phyloP scores from a whole-genome alignment of 2,797 vertebrate genomes.

The Schizothorax lantsangensis region DNA sequence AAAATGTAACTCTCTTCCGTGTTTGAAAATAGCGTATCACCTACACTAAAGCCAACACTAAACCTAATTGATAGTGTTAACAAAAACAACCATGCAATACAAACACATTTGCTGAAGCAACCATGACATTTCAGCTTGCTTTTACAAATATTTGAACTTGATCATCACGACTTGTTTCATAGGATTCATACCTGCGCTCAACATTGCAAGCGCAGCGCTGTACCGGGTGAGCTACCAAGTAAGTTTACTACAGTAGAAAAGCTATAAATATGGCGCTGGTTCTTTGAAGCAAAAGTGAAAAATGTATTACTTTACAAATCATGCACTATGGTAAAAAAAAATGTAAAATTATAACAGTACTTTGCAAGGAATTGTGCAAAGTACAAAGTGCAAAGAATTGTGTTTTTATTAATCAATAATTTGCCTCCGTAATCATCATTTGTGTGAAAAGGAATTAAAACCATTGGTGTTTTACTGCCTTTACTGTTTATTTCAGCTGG shows the following conservation, averaged over 20 bases:
- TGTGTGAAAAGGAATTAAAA: not conserved
- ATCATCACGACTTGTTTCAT: not conserved
- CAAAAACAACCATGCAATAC: not conserved
- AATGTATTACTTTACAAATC: not conserved
- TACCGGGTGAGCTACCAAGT: not conserved
- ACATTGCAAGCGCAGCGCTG: not conserved
- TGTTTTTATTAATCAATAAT: not conserved
- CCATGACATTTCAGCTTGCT: not conserved
- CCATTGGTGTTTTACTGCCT: not conserved
- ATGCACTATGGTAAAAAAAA: not conserved
- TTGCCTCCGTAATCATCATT: not conserved
- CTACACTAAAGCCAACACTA: not conserved
- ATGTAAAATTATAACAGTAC: rapidly evolving
- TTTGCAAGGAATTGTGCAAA: not conserved
- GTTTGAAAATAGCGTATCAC: not conserved
- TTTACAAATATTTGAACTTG: not conserved
- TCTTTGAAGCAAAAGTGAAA: not conserved
- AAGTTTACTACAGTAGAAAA: not conserved
- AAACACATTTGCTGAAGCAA: not conserved
- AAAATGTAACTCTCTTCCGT: not conserved
- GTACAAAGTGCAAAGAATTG: too few relatives aligned
- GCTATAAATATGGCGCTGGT: too few relatives aligned
- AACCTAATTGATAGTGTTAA: not conserved
- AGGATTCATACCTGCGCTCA: not conserved
- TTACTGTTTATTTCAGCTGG: not conserved